Conservation (phyloP, 2,113 vertebrate species). For the Irena cyanogastra region DNA sequence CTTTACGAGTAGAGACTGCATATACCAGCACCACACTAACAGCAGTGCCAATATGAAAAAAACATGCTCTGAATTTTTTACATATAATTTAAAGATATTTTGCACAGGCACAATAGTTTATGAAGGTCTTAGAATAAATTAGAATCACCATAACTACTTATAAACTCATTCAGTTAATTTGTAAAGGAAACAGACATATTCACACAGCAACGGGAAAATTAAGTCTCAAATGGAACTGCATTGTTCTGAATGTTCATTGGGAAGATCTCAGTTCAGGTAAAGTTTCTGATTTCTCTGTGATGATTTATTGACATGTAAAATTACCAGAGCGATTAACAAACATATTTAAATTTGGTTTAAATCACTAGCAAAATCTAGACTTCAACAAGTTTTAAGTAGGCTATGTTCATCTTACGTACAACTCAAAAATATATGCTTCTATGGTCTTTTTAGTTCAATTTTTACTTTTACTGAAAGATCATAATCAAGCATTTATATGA, state of each 20-base stretch:
- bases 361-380: background rate
- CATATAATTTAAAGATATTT: background rate
- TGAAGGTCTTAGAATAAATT: background rate
- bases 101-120: background rate
- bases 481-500: background rate
- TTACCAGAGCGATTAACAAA: background rate
- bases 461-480: background rate
- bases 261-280: background rate
- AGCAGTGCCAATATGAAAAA: background rate
- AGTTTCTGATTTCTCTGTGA: background rate
- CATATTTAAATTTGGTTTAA: background rate
- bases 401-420: background rate
- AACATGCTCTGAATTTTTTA: background rate
- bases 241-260: background rate
- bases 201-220: background rate
- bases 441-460: background rate
- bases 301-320: background rate
- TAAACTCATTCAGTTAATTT: background rate
- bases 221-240: background rate
- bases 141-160: background rate
- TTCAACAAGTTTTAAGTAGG: background rate
- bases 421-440: background rate
- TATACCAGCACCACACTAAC: background rate
- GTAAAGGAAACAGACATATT: background rate
- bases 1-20: background rate